Percentiles rank a stretch among this genome's conserved stretches.
These are phyloP conservation scores for Lates calcarifer DNA, from an alignment of 2,113 vertebrate genomes.

Conservation along the genomic window DNA sequence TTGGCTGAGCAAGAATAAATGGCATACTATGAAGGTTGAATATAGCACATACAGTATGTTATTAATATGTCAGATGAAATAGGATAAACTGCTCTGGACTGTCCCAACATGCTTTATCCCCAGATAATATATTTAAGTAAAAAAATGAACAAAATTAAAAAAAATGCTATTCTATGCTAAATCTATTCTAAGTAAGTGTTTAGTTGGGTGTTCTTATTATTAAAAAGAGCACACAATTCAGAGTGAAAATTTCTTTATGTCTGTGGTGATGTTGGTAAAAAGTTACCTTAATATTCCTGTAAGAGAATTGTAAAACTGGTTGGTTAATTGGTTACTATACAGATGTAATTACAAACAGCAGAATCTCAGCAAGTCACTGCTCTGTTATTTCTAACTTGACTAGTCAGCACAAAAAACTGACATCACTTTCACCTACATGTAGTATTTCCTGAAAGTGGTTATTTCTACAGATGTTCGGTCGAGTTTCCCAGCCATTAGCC, in stretches of 20 bases:
- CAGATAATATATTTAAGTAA: neutral
- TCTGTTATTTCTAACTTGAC: neutral
- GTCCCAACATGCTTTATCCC: neutral
- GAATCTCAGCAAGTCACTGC: constrained; percentile 6
- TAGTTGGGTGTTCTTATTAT: neutral
- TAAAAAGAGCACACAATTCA: neutral
- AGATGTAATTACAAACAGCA: neutral
- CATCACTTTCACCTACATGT: neutral
- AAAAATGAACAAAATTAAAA: too few species aligned
- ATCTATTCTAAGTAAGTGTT: neutral
- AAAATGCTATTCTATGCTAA: too few species aligned
- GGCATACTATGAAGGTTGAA: neutral
- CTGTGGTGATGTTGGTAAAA: neutral
- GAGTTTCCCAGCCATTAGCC: constrained; percentile 58
- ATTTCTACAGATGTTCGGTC: constrained; percentile 27
- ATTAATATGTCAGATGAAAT: neutral
- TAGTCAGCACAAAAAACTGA: constrained; percentile 31
- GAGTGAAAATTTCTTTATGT: neutral
- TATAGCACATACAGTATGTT: neutral
- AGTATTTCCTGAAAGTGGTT: constrained; percentile 20
- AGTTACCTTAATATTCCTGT: neutral
- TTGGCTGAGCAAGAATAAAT: neutral
- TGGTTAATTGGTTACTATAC: neutral
- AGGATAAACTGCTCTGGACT: neutral
- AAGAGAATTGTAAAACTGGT: too few species aligned